Evolutionary conservation across 2,888 invertebrate genomes (phyloP), one percentile per base, ranked within the genome.

Genomic region (Ptilodon capucinus): DNA sequence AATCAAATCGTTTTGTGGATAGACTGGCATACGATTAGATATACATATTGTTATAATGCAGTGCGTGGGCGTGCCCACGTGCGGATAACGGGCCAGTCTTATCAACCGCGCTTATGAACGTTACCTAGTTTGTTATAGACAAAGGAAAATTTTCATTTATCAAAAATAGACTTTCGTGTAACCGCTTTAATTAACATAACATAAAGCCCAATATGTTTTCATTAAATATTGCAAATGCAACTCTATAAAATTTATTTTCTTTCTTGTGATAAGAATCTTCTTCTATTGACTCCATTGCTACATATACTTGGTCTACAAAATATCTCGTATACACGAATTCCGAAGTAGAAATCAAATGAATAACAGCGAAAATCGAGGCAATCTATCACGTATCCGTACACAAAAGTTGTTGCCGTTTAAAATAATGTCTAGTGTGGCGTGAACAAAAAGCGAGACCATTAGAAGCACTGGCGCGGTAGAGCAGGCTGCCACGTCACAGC

Each of bases 401-500:
- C 25, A 42, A 19, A 51, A 61, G 42, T 38, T 44, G 7, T 43
- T 51, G 46, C 40, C 53, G 51, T 53, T 61, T 53, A 48, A n/a
- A 63, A 60, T 57, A 63, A 55, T 62, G 28, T 53, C 48, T 52
- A 60, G 48, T 62, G 62, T 62, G 60, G 55, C 54, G 57, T 53
- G 53, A 60, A 67, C 59, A 69, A 69, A 63, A 68, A 67, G 68
- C 63, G 63, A 65, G 61, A 61, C 64, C 61, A 68, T 69, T 67
- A 67, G 59, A 65, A 40, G 54, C 57, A 60, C 64, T 54, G 60
- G 57, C 64, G 65, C 62, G 56, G 46, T 64, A 62, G 57, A 56
- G 55, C 50, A 61, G 59, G 60, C 44, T 51, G 66, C 60, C n/a
- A 86, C 88, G 87, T 89, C 86, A 89, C 78, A 73, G 76, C 79